A percentile compares a stretch with the other conserved stretches of the same genome.
Conservation (phyloP, 2,888 invertebrate species). For the Erebia aethiops region DNA sequence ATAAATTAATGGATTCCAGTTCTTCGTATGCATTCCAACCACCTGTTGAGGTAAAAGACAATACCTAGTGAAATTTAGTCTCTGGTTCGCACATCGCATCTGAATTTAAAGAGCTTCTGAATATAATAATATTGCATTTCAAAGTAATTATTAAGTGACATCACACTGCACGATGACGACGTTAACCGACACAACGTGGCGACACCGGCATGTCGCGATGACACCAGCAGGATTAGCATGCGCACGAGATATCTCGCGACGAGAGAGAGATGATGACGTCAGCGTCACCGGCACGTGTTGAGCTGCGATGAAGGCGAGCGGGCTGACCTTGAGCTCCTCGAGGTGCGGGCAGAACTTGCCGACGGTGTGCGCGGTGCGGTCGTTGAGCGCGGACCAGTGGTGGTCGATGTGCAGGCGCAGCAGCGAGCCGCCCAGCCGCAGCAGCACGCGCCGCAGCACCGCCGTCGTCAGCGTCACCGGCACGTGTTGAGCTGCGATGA, state of each 20-base stretch:
- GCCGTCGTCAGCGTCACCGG: conserved; percentile 68
- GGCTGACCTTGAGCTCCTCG: conserved; percentile 72
- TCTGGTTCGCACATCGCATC: background rate
- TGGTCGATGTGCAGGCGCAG: conserved; percentile 77
- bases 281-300: conserved; percentile 58
- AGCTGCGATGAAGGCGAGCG: background rate
- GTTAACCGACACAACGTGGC: no score
- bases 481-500: conserved; percentile 46
- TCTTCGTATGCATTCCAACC: conserved; percentile 74
- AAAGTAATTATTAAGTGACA: no score
- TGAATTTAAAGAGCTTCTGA: no score
- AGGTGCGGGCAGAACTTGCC: conserved; percentile 83
- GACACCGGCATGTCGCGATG: no score
- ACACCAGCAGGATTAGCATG: no score
- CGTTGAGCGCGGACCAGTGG: conserved; percentile 72
- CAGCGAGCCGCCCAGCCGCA: conserved; percentile 74
- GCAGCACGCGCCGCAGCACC: conserved; percentile 76
- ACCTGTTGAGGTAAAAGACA: conserved; percentile 52
- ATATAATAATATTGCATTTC: no score
- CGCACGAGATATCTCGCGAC: no score
- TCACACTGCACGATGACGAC: no score
- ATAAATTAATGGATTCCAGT: conserved; percentile 77
- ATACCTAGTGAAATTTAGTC: background rate
- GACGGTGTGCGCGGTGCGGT: conserved; percentile 79
- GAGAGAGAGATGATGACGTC: conserved; percentile 46